A percentile compares a stretch with the other conserved stretches of the same genome.
Evolutionary conservation across 1,140 invertebrate species (phyloP).

Genomic region (Drosophila paulistorum): DNA sequence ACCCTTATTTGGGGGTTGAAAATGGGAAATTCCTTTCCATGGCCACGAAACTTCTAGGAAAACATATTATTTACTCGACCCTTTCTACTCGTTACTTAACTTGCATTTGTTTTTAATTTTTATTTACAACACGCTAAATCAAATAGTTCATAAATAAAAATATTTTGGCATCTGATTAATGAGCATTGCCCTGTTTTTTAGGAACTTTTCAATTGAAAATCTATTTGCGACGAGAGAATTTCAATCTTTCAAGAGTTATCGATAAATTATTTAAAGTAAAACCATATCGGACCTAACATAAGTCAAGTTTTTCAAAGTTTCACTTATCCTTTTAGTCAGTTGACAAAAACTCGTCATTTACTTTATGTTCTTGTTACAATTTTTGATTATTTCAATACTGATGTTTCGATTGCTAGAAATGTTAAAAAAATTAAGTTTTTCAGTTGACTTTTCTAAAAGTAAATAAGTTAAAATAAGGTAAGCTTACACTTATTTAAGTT

Average conservation of each 20-base stretch:
- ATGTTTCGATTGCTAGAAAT: too few relatives aligned
- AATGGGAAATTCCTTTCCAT: conserved; percentile 32
- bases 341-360: too few relatives aligned
- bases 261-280: background rate
- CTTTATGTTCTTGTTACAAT: too few relatives aligned
- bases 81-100: conserved; percentile 10
- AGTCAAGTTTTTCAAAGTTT: background rate
- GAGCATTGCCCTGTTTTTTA: background rate
- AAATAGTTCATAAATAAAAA: background rate
- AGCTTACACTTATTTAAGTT: too few relatives aligned
- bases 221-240: background rate
- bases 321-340: too few relatives aligned
- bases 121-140: background rate
- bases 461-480: too few relatives aligned
- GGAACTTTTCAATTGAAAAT: background rate
- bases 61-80: conserved; percentile 14
- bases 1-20: conserved; percentile 54
- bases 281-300: background rate
- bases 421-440: too few relatives aligned
- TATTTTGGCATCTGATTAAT: too few relatives aligned
- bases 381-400: too few relatives aligned
- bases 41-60: conserved; percentile 10
- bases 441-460: too few relatives aligned
- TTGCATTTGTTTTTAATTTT: background rate
- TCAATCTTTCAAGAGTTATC: background rate